A percentile compares a stretch with the other conserved stretches of the same genome.
Conservation (phyloP, 37 sponge, comb jelly and placozoan genomes). For the Cliona cf. orientalis region DNA sequence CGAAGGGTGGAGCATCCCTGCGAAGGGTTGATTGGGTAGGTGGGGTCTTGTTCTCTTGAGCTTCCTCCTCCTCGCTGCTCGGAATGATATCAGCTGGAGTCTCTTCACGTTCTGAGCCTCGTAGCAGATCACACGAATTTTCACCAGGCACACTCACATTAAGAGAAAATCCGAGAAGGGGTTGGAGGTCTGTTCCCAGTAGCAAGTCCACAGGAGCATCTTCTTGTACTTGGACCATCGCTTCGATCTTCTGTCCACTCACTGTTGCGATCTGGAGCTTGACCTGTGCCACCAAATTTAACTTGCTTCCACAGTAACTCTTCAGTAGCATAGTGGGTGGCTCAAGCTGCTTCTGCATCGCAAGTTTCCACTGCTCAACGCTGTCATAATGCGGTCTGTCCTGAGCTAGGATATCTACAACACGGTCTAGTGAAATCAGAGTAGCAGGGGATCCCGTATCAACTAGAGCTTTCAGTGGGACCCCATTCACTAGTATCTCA, state of each 20-base stretch:
- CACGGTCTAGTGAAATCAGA: slow-evolving; percentile 28
- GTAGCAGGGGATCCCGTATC: slow-evolving; percentile 72
- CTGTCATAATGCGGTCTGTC: background rate
- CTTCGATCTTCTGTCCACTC: background rate
- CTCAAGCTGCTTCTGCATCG: background rate
- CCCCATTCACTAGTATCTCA: slow-evolving; percentile 36
- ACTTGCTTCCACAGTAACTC: slow-evolving; percentile 42
- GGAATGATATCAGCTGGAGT: background rate
- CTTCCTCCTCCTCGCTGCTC: background rate
- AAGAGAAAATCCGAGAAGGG: slow-evolving; percentile 34
- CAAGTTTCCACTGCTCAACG: slow-evolving; percentile 13
- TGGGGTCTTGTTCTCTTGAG: background rate
- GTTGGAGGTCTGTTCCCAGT: slow-evolving; percentile 63
- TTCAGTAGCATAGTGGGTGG: slow-evolving; percentile 13
- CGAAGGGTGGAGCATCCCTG: no score
- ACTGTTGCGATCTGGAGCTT: background rate
- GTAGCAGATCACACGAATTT: background rate
- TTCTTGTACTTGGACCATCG: slow-evolving; percentile 50
- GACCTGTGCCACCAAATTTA: slow-evolving; percentile 36
- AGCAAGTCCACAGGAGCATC: slow-evolving; percentile 45
- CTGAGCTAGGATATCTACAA: background rate
- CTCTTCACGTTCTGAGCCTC: background rate
- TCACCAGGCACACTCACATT: background rate
- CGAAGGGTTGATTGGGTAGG: no score
- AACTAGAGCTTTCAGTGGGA: slow-evolving; percentile 33